phyloP scores from a whole-genome alignment of 1,140 invertebrate genomes.

The Conopomorpha cramerella region DNA sequence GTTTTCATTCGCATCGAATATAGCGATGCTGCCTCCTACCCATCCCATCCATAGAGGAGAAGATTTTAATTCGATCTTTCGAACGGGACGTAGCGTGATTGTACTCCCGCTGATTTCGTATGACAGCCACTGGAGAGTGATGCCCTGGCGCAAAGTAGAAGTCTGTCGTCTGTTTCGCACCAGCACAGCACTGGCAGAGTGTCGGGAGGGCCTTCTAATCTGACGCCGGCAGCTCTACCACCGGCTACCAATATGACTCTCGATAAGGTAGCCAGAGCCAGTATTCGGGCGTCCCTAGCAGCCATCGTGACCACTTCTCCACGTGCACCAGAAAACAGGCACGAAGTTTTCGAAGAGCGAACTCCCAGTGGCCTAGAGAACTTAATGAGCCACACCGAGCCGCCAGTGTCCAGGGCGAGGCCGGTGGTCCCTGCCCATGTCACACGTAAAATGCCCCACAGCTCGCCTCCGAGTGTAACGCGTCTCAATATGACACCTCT shows the following conservation, averaged over 20 bases:
- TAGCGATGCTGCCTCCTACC: conserved; percentile 86
- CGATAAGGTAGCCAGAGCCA: conserved; percentile 91
- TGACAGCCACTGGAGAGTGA: conserved; percentile 35
- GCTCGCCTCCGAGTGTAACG: conserved; percentile 85
- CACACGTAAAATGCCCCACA: conserved; percentile 85
- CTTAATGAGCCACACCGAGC: conserved; percentile 95
- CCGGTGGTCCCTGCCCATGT: conserved; percentile 67
- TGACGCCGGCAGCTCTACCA: conserved; percentile 33
- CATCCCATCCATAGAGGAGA: conserved; percentile 86
- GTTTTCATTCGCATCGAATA: conserved; percentile 84
- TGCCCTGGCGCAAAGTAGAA: conserved; percentile 32
- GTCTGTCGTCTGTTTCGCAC: conserved; percentile 51
- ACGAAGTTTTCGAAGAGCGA: conserved; percentile 84
- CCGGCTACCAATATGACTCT: conserved; percentile 87
- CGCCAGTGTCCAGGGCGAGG: conserved; percentile 91
- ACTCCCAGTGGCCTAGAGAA: conserved; percentile 90
- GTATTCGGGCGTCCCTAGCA: conserved; percentile 59
- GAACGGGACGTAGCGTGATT: conserved; percentile 74
- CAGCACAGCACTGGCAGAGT: conserved; percentile 88
- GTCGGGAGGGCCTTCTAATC: conserved; percentile 61
- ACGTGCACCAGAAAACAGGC: conserved; percentile 90
- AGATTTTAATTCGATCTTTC: conserved; percentile 75
- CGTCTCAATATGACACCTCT: conserved; percentile 78
- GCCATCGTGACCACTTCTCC: conserved; percentile 74
- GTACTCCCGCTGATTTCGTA: conserved; percentile 74